phyloP scores from a whole-genome alignment of 2,113 vertebrate species.

The Labrus mixtus region DNA sequence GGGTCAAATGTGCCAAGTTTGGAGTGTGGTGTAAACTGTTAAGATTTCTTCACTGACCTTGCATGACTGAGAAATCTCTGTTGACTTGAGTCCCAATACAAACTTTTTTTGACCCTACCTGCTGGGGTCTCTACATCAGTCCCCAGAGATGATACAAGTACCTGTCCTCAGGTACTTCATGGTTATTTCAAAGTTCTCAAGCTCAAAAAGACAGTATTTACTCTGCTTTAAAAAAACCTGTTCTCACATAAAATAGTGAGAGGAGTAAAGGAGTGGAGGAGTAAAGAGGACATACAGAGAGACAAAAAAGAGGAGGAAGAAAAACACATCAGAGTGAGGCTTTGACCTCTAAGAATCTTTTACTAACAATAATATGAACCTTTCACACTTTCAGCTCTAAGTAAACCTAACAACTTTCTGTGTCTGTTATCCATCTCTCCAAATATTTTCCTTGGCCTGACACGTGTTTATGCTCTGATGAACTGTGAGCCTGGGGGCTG shows the following conservation, averaged over 20 bases:
- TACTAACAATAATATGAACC: conserved; percentile 49
- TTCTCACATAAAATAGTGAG: conserved; percentile 31
- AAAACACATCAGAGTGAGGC: not conserved
- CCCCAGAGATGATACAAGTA: conserved; percentile 4
- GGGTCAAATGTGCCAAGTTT: conserved; percentile 30
- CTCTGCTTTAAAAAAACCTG: conserved; percentile 17
- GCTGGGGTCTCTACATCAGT: conserved; percentile 8
- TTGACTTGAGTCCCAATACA: conserved; percentile 34
- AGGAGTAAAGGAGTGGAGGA: not conserved
- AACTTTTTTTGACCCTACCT: conserved; percentile 14
- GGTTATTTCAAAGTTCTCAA: not conserved
- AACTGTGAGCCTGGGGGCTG: conserved; percentile 45
- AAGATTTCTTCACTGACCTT: conserved; percentile 26
- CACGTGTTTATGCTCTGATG: conserved; percentile 73
- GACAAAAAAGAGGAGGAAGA: conserved; percentile 2
- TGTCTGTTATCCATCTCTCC: conserved; percentile 64
- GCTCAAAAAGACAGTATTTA: conserved; percentile 14
- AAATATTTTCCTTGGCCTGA: conserved; percentile 75
- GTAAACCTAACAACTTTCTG: conserved; percentile 57
- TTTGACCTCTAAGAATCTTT: conserved; percentile 48
- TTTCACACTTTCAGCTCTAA: conserved; percentile 36
- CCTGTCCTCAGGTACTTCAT: conserved; percentile 4
- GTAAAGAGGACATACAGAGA: not conserved
- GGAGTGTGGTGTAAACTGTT: conserved; percentile 20
- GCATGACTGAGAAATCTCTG: conserved; percentile 11